Base-by-base conservation (phyloP, 2,797 vertebrate genomes). In the Scolopax bukidnonensis region DNA sequence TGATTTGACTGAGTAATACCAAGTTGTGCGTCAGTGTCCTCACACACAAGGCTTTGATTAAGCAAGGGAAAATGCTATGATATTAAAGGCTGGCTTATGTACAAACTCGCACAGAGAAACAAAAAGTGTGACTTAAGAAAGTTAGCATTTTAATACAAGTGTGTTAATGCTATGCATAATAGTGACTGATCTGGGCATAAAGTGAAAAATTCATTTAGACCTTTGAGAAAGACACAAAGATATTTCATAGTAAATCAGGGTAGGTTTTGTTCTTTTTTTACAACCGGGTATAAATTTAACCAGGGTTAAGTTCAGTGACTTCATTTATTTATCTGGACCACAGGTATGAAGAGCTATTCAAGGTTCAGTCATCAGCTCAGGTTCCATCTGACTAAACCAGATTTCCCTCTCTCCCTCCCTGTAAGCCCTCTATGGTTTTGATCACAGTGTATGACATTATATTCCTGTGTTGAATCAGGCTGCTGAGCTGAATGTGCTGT, bases 11-110 rank as follows among this genome's bases (percentile, higher is more conserved):
- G 69, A 88, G 36, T 23, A 64, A 43, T 47, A 78, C 48, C 40
- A 47, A 87, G 87, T 95, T 94, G 60, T 90, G 74, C 7, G 54
- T 93, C 87, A 96, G 61, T 71, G 83, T 90, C 87, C 69, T 97
- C 90, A 93, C 84, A 84, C 84, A 92, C 36, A 78, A 92, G 90
- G 81, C 85, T 95, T 92, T 85, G 86, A 94, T 94, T 96, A 97
- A 85, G 75, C 63, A 73, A 73, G 67, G 56, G 94, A 88, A 91
- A 76, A 61, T 68, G 60, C 80, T 92, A 38, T 33, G 24, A 28
- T 78, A 81, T 73, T 90, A 94, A 91, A 80, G 71, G 40, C 79
- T 84, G 76, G 51, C 54, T 45, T 87, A 3, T 4, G 8, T 60
- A 47, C 76, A 57, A 3, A 36, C 67, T 94, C 65, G 47, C 43